Base-by-base conservation (phyloP, 2,113 vertebrate species). In the Heloderma charlesbogerti region DNA sequence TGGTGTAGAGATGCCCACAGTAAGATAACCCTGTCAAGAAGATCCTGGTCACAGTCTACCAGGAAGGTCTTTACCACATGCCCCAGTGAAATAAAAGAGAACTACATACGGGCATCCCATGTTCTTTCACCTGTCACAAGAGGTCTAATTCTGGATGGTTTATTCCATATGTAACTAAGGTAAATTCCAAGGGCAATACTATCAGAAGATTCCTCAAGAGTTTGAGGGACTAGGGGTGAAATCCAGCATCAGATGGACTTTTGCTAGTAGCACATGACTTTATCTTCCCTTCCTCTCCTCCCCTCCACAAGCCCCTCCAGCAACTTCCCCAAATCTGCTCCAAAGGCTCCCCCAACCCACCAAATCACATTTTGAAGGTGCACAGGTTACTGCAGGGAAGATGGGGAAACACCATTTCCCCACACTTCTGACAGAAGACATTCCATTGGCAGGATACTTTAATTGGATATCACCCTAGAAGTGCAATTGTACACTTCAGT, bases 101-200 rank as follows among this genome's bases (percentile, higher is more conserved):
- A 40, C 12, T 31, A 10, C 31, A 69, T 43, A 77, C 43, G 6
- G 22, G 37, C n/a, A 43, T 20, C 18, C 20, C 12, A 27, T 54
- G 48, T 29, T n/a, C 13, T 75, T 75, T 37, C 37, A 57, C 25
- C 25, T 43, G 15, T 8, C 40, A 34, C 22, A 31, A 74, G 27
- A 29, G 5, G 15, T 40, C 51, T 40, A n/a, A n/a, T 8, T 54
- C 31, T 54, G 9, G 16, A 72, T 25, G 51, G 3, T 31, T 80
- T 86, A 54, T 54, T 6, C 6, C 72, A 88, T 60, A 89, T n/a
- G n/a, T n/a, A 94, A 83, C 77, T 91, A 45, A 54, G 12, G 27
- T 40, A 20, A 77, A 77, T 40, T 31, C 22, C 45, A 45, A 87
- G 34, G 71, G 0, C 10, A 10, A 34, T 27, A 84, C 12, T 57